Evolutionary conservation across 2,888 invertebrate species (phyloP).

Genomic region (Agriopis leucophaearia): DNA sequence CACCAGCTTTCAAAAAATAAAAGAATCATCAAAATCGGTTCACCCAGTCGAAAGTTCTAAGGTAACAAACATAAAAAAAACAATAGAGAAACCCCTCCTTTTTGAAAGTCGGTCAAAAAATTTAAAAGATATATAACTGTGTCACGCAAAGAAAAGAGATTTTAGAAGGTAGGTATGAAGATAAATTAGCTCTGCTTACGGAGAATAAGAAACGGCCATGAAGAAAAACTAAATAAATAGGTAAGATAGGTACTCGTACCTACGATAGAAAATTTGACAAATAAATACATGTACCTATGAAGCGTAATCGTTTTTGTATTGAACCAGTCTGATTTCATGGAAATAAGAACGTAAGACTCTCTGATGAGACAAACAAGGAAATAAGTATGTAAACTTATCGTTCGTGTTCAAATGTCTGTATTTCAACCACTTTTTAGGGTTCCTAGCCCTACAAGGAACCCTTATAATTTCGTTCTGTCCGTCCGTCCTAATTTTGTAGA

Average conservation of each 20-base stretch:
- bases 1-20: too few species aligned
- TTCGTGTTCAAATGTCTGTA: not conserved
- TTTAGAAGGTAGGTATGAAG: not conserved
- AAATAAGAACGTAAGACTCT: constrained; percentile 1
- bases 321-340: not conserved
- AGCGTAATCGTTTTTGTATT: not conserved
- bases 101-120: too few species aligned
- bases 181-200: constrained; percentile 6
- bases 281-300: not conserved
- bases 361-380: not conserved
- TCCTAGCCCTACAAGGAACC: too few species aligned
- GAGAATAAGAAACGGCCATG: not conserved
- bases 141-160: too few species aligned
- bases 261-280: not conserved
- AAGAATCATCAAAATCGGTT: too few species aligned
- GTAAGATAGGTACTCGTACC: not conserved
- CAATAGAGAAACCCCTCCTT: too few species aligned
- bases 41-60: too few species aligned
- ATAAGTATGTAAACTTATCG: not conserved
- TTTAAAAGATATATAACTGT: too few species aligned
- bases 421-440: too few species aligned
- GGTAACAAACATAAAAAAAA: too few species aligned
- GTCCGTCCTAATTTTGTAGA: too few species aligned
- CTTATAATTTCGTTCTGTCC: too few species aligned
- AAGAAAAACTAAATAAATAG: not conserved